These are phyloP conservation scores for Aspidiotus destructor DNA, from an alignment of 2,888 invertebrate species.

Conservation along the genomic window DNA sequence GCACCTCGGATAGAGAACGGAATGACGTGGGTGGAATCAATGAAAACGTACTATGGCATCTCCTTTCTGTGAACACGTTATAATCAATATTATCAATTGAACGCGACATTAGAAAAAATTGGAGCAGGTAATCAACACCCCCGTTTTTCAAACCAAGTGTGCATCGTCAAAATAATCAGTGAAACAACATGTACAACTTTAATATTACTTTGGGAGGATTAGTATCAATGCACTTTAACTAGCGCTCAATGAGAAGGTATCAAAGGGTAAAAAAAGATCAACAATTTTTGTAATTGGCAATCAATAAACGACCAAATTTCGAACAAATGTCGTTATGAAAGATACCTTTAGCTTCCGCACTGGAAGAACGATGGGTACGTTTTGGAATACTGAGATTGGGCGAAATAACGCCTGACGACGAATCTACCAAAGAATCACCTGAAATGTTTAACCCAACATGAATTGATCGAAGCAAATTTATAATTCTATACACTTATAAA, in stretches of 20 bases:
- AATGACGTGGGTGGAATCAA: slow-evolving; percentile 48
- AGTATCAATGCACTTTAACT: too few relatives aligned
- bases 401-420: slow-evolving; percentile 36
- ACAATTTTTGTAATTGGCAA: neutral
- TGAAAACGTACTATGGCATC: slow-evolving; percentile 42
- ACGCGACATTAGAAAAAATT: neutral
- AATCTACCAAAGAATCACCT: slow-evolving; percentile 34
- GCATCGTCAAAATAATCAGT: too few relatives aligned
- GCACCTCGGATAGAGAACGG: slow-evolving; percentile 47
- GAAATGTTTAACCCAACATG: slow-evolving; percentile 13
- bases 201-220: too few relatives aligned
- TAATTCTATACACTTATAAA: neutral
- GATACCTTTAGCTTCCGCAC: slow-evolving; percentile 39
- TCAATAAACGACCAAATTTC: neutral
- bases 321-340: neutral
- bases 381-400: slow-evolving; percentile 37
- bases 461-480: neutral
- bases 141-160: too few relatives aligned
- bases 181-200: too few relatives aligned
- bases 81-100: neutral
- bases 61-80: slow-evolving; percentile 29
- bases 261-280: neutral
- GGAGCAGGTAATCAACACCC: neutral
- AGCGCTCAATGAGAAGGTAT: neutral
- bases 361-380: slow-evolving; percentile 39